Percentiles rank a stretch among this genome's conserved stretches.
phyloP scores from a whole-genome alignment of 2,888 invertebrate species.

The Brachyptera risi region DNA sequence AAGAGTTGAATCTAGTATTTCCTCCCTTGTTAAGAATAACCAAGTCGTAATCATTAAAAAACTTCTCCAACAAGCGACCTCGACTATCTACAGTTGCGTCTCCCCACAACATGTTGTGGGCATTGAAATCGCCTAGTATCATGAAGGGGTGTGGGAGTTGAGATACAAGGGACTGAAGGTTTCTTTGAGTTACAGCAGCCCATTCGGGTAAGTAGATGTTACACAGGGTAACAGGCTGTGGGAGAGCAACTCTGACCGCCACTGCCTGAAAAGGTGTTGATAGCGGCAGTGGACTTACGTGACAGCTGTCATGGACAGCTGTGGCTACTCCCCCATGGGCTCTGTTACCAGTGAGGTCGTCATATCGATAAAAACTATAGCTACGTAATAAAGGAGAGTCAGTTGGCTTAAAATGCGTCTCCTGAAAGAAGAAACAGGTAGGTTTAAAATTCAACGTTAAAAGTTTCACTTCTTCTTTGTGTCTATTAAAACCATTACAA shows the following conservation, averaged over 20 bases:
- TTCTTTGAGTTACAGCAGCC: neutral
- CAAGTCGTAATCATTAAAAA: constrained; percentile 15
- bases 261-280: neutral
- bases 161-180: neutral
- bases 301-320: neutral
- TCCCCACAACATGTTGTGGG: constrained; percentile 25
- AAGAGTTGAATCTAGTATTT: neutral
- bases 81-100: constrained; percentile 5
- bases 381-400: neutral
- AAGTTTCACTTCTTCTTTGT: neutral
- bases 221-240: neutral
- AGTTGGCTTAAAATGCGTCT: neutral
- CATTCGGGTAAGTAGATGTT: neutral
- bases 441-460: neutral
- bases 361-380: neutral
- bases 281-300: neutral
- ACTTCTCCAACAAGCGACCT: constrained; percentile 23
- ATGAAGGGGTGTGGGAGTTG: constrained; percentile 27
- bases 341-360: neutral
- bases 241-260: neutral
- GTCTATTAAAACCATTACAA: neutral
- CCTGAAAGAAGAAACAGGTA: neutral
- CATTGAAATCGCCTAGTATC: constrained; percentile 26
- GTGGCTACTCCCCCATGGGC: neutral
- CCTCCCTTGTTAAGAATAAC: constrained; percentile 14